phyloP scores from a whole-genome alignment of 2,113 vertebrate genomes.

The Xiphophorus maculatus region DNA sequence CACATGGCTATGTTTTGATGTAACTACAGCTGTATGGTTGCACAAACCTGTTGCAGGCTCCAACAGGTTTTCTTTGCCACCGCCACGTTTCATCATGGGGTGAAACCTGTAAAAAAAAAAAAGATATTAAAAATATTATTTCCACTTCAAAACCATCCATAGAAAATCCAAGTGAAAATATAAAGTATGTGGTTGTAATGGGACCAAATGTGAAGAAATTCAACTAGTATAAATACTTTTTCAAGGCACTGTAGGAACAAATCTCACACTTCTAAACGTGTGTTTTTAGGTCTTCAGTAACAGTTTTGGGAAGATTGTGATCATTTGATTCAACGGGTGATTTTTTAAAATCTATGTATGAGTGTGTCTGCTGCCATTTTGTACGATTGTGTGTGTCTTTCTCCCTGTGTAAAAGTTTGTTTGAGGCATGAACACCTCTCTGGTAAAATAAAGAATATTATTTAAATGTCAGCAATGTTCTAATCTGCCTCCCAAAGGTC shows the following conservation, averaged over 20 bases:
- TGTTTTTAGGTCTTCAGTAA: conserved; percentile 44
- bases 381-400: conserved; percentile 21
- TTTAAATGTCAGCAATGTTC: conserved; percentile 34
- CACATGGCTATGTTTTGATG: too few relatives aligned
- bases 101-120: neutral
- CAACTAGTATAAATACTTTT: neutral
- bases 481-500: conserved; percentile 25
- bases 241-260: conserved; percentile 18
- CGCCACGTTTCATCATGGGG: neutral
- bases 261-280: conserved; percentile 16
- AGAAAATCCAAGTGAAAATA: neutral
- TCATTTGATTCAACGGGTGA: conserved; percentile 24
- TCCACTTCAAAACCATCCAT: neutral
- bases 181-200: too few relatives aligned
- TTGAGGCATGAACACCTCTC: conserved; percentile 5
- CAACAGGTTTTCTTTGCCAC: too few relatives aligned
- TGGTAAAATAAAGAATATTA: conserved; percentile 14
- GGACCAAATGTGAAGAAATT: too few relatives aligned
- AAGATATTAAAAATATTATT: neutral
- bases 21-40: too few relatives aligned
- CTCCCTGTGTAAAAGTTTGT: conserved; percentile 21
- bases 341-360: conserved; percentile 10
- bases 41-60: too few relatives aligned
- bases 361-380: conserved; percentile 25
- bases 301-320: conserved; percentile 9